These are phyloP conservation scores for Ochropacha duplaris DNA, from an alignment of 2,888 invertebrate species.

Conservation along the genomic window DNA sequence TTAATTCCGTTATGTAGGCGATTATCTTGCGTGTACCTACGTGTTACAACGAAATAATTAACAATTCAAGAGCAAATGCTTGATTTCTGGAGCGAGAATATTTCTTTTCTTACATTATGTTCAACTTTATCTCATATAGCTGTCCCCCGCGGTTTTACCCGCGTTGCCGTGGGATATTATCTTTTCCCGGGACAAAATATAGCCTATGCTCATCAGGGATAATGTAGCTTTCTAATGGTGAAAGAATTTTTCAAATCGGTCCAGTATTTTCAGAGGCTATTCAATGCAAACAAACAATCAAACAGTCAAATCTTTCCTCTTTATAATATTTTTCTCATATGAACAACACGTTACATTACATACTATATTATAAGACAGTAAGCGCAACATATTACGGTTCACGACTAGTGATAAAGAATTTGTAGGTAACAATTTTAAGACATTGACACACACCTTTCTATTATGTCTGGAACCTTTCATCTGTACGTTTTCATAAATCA, in stretches of 20 bases:
- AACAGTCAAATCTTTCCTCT: no score
- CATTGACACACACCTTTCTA: conserved; percentile 3
- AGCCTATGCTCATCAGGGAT: no score
- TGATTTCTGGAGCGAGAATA: conserved; percentile 50
- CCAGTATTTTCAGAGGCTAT: no score
- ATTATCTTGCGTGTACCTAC: not conserved
- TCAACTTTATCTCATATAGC: conserved; percentile 13
- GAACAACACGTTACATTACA: conserved; percentile 22
- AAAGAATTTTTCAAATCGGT: no score
- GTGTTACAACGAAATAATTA: not conserved
- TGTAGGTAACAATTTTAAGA: not conserved
- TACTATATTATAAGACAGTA: conserved; percentile 24
- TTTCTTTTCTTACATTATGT: conserved; percentile 22
- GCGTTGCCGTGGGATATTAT: no score
- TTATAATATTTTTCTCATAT: no score
- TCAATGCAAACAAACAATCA: no score
- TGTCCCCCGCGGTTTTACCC: no score
- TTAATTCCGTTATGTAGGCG: not conserved
- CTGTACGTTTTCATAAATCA: conserved; percentile 26
- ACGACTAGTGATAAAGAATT: not conserved
- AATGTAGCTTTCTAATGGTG: no score
- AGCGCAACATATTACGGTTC: not conserved
- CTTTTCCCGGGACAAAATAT: no score
- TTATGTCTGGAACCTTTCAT: conserved; percentile 10
- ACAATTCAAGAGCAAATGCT: conserved; percentile 25